Evolutionary conservation across 2,888 invertebrate genomes (phyloP), one percentile per base, ranked within the genome.

Genomic region (Lycaena phlaeas): DNA sequence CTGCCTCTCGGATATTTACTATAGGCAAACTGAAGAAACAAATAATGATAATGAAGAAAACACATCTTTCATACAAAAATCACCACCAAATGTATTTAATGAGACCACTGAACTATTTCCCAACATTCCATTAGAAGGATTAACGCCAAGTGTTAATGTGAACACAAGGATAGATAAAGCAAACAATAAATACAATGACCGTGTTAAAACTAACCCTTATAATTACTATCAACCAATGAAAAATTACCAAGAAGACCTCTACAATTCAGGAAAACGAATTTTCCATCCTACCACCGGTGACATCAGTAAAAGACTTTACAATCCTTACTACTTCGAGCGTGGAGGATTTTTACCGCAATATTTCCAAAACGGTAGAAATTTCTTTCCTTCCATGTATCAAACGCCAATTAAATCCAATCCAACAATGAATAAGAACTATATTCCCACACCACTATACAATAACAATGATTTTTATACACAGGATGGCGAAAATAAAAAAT

Each of bases 401-500:
- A 17, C 9, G 10, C 9, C 9, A 4, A 11, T 22, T 4, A 22
- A 17, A 18, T 22, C 11, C 18, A 12, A 34, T 9, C 22, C 22
- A 11, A 12, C 12, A 9, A 34, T 22, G 4, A 17, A 18, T 12
- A 4, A 17, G 12, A 10, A 6, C 3, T 17, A 31, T 10, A 18
- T 27, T 10, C n/a, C 17, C 61, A 0, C 50, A 59, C 26, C 1
- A 10, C 7, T 9, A 15, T 15, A 27, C 5, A 7, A 9, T 11
- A 11, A 3, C n/a, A 26, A 37, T 2, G 61, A 69, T 51, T 43
- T 57, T 1, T 15, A 53, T 2, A 57, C 60, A 6, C 52, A 62
- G 1, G 53, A 48, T 36, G 68, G 61, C 1, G 49, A 66, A 36
- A 62, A 27, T 4, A 36, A 61, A 26, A 64, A 62, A 40, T 76